Evolutionary conservation across 2,888 invertebrate genomes (phyloP), one percentile per base, ranked within the genome.

Genomic region (Blastobasis lacticolella): DNA sequence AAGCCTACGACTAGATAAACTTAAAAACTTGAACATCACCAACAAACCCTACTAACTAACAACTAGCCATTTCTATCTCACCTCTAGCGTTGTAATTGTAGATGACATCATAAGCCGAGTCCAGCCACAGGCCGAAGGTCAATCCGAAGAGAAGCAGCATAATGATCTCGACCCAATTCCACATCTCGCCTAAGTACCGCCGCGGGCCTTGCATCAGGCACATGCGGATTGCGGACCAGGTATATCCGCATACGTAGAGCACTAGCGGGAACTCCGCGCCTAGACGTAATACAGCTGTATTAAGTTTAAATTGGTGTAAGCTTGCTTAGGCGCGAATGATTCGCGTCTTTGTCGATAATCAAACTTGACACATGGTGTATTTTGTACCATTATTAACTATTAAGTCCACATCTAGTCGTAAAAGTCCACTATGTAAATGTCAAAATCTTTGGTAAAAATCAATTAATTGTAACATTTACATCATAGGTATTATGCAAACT

Each of bases 131-230:
- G 10, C 86, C 57, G 66, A 92, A 92, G 3, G 92, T 91, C n/a
- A 90, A 58, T 10, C 88, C 64, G 62, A 92, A 93, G 8, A 92
- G 73, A 3, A 76, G 58, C 50, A 91, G 85, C 80, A 90, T 91
- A 45, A 90, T 69, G n/a, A 91, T 72, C 57, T 92, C 92, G 57
- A 90, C 90, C 90, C 90, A 90, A 70, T 92, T 92, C 91, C 92
- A 92, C 59, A 89, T 75, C 47, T 84, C 81, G 38, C 76, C 75
- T 65, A 92, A 91, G 71, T 90, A 92, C 52, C 90, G 79, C 9
- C 66, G 73, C 0, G 90, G 89, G 0, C 92, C 91, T 63, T 89
- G 86, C 56, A 90, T 79, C 54, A 90, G 74, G 57, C 90, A 86
- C 77, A 91, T 86, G 59, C 91, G 81, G 23, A 90, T 66, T 10